Evolutionary conservation across 1,140 invertebrate species (phyloP), one percentile per base, ranked within the genome.

Genomic region (Lepidurus apus): DNA sequence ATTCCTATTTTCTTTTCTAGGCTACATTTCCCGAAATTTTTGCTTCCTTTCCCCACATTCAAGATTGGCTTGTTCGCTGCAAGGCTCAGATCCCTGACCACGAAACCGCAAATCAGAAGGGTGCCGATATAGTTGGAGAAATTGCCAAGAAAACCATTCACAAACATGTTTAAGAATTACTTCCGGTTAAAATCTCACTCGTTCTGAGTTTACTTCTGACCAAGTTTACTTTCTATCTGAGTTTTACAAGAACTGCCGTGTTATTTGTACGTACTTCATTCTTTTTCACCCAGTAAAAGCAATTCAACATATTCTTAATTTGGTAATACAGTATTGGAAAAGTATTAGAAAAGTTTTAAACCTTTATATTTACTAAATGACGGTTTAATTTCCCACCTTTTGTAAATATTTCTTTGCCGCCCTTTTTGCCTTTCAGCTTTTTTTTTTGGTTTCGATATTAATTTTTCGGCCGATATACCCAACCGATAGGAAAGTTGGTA

Each of bases 41-140:
- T n/a, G 74, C 75, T 24, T 84, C 87, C 76, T 93, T 89, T 82
- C 87, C 88, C 7, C 91, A 92, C 82, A 87, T 93, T 17, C 81
- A 86, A 10, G 84, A 84, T 10, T 94, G 92, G 91, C 83, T 90
- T 74, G 86, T 88, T 10, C 85, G 87, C 73, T 91, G 91, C 65
- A 92, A 92, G 84, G 85, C 85, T 45, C 88, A 89, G 6, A 89
- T 90, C 10, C 90, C 91, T 4, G 92, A 90, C 42, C 94, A 93
- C 84, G 87, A 89, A 80, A 91, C 92, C 82, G 88, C 90, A 73
- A 93, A 94, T 81, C 84, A 84, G 42, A 75, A 82, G 44, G 86
- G 87, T 24, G 76, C 85, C 13, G 82, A 85, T 11, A 77, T 78
- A 0, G 83, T 83, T 76, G 80, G 87, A 74, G 9, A 85, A 80